Evolutionary conservation across 2,888 invertebrate species (phyloP).

Genomic region (Ernsta delagoae): DNA sequence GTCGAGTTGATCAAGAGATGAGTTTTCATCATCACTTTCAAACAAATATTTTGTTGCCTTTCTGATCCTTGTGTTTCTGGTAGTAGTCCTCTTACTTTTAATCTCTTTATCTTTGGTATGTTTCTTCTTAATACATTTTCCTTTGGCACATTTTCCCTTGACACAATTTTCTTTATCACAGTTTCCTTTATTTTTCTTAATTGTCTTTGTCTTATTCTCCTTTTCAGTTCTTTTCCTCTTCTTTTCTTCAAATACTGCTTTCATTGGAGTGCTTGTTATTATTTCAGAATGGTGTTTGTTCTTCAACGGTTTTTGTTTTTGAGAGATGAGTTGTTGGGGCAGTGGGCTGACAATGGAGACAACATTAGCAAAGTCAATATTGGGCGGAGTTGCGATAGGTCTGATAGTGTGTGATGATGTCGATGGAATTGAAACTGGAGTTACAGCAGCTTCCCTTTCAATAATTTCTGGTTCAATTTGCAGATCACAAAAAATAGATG

Average conservation of each 20-base stretch:
- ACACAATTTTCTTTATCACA: neutral
- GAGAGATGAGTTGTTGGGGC: neutral
- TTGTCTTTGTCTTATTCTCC: neutral
- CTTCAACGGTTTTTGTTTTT: neutral
- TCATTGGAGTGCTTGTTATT: neutral
- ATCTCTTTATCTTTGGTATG: too few species aligned
- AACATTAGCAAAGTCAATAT: slow-evolving; percentile 2
- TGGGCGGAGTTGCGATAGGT: neutral
- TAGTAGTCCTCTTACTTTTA: too few species aligned
- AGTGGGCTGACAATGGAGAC: neutral
- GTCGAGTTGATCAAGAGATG: neutral
- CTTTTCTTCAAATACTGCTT: slow-evolving; percentile 5
- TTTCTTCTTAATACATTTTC: too few species aligned
- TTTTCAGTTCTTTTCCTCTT: neutral
- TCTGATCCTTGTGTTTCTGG: neutral
- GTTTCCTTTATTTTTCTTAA: neutral
- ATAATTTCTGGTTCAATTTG: neutral
- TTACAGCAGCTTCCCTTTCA: neutral
- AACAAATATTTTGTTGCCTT: neutral
- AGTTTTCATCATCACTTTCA: neutral
- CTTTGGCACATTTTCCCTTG: too few species aligned
- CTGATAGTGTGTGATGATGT: neutral
- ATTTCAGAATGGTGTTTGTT: neutral
- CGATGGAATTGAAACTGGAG: neutral
- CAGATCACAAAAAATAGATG: too few species aligned